phyloP scores from a whole-genome alignment of 1,140 invertebrate species.

The Eriocheir sinensis region DNA sequence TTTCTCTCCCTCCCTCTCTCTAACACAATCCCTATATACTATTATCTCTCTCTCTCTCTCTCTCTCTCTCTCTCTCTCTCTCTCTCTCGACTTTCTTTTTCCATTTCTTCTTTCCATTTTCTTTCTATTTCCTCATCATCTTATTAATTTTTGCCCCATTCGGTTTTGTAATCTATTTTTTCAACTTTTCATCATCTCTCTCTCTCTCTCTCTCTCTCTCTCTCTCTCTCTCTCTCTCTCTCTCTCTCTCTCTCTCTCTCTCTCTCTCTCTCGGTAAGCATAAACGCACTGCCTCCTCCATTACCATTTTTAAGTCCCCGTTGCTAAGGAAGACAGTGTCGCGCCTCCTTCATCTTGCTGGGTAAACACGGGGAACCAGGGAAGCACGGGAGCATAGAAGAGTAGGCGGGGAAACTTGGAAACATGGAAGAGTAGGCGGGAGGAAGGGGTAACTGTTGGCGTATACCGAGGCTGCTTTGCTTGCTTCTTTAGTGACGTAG shows the following conservation, averaged over 20 bases:
- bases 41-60: background rate
- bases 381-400: too few relatives aligned
- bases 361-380: background rate
- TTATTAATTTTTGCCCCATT: background rate
- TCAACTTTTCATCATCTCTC: background rate
- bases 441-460: too few relatives aligned
- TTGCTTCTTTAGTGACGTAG: too few relatives aligned
- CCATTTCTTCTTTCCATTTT: background rate
- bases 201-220: slow-evolving; percentile 4
- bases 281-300: background rate
- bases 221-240: slow-evolving; percentile 9
- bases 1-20: too few relatives aligned
- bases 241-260: slow-evolving; percentile 26
- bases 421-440: too few relatives aligned
- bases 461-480: too few relatives aligned
- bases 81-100: background rate
- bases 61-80: background rate
- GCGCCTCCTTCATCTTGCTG: background rate
- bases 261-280: background rate
- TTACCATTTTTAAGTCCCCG: background rate
- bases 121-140: background rate
- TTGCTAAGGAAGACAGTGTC: background rate
- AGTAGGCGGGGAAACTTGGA: too few relatives aligned
- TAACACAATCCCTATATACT: background rate
- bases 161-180: too few relatives aligned